Evolutionary conservation across 2,797 vertebrate species (phyloP), one percentile per base, ranked within the genome.

Genomic region (Arnoldichthys spilopterus): DNA sequence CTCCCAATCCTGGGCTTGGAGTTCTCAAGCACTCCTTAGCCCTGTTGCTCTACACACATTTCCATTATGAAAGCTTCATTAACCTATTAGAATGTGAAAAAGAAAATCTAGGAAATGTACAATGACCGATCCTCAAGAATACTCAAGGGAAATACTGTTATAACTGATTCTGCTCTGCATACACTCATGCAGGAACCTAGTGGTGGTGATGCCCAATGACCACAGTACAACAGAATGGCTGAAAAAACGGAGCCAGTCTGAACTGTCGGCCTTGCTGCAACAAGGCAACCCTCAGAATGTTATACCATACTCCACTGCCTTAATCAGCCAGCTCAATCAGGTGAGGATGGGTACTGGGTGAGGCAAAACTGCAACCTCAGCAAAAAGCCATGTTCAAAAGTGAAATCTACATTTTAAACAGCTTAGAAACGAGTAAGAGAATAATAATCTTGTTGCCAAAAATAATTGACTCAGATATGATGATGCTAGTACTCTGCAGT

Each of bases 261-360:
- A 93, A 59, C 82, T 95, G 43, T 86, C 87, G 87, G 80, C 82
- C 70, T 82, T 94, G 26, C 54, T 91, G 66, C 91, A 93, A 82
- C 91, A 88, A 68, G 93, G 92, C n/a, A 93, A 95, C 85, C 91
- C 91, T 37, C 91, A 93, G 45, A 86, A 93, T 75, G 90, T 94
- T 72, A 85, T 94, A 18, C 88, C 91, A 0, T 94, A 90, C 79
- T 88, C 92, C 45, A 83, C 93, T 3, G 92, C 93, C 0, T 85
- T 96, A 71, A 90, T 83, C 69, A 94, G 91, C 54, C 88, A 88
- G 6, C 92, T 95, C 77, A 94, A 94, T 82, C 92, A 92, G 91
- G 94, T 95, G 69, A 40, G 68, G 3, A 9, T 0, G 7, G 0
- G 40, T 20, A 49, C 37, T 49, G 8, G 34, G 5, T 4, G 37